Evolutionary conservation across 2,888 invertebrate genomes (phyloP).

Genomic region (Phytoseiulus persimilis): DNA sequence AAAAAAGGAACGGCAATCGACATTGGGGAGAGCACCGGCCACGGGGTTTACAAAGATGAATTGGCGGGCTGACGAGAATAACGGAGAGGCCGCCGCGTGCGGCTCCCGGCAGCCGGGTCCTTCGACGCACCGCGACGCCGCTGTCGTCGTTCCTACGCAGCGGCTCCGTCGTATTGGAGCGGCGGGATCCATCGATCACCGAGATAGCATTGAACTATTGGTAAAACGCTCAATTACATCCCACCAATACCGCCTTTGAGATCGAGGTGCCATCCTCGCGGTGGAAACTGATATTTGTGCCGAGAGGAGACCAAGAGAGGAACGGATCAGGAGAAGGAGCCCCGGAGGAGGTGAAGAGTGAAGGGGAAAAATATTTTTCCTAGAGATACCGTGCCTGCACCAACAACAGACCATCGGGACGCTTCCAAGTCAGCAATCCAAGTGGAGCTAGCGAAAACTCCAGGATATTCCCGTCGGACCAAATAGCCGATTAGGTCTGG

Average conservation of each 20-base stretch:
- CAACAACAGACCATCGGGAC: too few species aligned
- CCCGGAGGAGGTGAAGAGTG: neutral
- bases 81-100: neutral
- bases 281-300: neutral
- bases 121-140: neutral
- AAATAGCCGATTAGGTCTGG: too few species aligned
- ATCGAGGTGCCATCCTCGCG: neutral
- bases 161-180: neutral
- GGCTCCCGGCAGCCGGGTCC: neutral
- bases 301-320: neutral
- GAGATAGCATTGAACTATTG: constrained; percentile 5
- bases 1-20: too few species aligned
- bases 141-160: neutral
- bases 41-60: too few species aligned
- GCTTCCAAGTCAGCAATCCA: too few species aligned
- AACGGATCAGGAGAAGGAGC: neutral
- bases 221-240: constrained; percentile 5
- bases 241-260: neutral
- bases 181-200: neutral
- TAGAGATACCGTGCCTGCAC: neutral
- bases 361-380: neutral
- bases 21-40: too few species aligned
- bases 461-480: too few species aligned
- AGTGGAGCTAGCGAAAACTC: too few species aligned
- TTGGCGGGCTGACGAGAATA: neutral